Evolutionary conservation across 2,888 invertebrate genomes (phyloP).

Genomic region (Dichetophora obliterata): DNA sequence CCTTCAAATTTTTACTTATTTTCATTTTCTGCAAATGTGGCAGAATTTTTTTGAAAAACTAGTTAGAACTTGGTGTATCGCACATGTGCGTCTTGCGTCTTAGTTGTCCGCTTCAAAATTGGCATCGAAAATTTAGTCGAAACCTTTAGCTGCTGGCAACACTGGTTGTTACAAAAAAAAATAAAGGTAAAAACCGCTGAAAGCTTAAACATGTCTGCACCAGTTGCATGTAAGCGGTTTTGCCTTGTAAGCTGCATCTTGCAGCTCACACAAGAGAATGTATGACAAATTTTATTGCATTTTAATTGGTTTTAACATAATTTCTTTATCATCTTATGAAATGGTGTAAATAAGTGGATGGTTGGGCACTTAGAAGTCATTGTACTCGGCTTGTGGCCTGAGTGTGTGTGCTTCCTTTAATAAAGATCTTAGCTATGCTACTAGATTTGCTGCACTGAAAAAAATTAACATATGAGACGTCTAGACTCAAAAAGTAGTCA

Average conservation of each 20-base stretch:
- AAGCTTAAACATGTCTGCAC: slow-evolving; percentile 3
- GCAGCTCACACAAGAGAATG: not conserved
- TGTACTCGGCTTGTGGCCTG: not conserved
- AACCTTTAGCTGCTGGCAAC: not conserved
- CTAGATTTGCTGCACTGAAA: not conserved
- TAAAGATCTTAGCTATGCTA: not conserved
- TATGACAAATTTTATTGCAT: slow-evolving; percentile 41
- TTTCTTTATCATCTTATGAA: slow-evolving; percentile 3
- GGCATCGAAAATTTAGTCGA: slow-evolving; percentile 19
- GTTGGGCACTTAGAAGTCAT: not conserved
- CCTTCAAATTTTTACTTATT: slow-evolving; percentile 63
- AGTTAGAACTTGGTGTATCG: not conserved
- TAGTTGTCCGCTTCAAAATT: slow-evolving; percentile 44
- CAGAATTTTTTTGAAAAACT: not conserved
- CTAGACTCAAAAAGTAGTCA: too few relatives aligned
- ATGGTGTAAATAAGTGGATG: not conserved
- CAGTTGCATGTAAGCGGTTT: slow-evolving; percentile 21
- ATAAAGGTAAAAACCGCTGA: not conserved
- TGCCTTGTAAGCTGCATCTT: slow-evolving; percentile 8
- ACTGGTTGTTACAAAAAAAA: not conserved
- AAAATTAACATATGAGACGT: not conserved
- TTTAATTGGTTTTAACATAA: slow-evolving; percentile 40
- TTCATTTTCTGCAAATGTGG: slow-evolving; percentile 46
- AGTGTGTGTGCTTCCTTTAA: not conserved
- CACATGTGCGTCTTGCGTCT: slow-evolving; percentile 5